phyloP scores from a whole-genome alignment of 2,113 vertebrate genomes.

The Dolichallabes microphthalmus region DNA sequence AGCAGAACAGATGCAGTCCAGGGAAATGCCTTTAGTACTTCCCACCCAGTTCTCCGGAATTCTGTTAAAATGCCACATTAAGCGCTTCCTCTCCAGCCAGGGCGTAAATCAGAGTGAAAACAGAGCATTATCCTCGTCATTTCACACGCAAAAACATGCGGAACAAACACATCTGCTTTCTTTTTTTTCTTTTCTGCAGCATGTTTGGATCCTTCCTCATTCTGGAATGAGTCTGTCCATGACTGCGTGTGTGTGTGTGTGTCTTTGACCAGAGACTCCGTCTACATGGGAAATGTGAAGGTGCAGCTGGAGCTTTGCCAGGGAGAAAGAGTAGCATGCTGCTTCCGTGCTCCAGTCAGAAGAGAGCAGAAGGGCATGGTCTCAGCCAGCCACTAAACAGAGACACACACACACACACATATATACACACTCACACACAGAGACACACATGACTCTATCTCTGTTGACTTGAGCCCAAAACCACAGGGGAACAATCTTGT shows the following conservation, averaged over 20 bases:
- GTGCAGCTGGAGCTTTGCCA: conserved; percentile 66
- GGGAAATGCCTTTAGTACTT: conserved; percentile 59
- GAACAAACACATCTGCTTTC: not conserved
- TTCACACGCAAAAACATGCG: not conserved
- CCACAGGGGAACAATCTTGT: not conserved
- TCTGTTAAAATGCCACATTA: conserved; percentile 9
- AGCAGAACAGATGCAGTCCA: conserved; percentile 62
- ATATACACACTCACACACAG: not conserved
- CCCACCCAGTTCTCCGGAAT: conserved; percentile 44
- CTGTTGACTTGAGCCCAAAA: not conserved
- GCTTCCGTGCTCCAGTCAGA: conserved; percentile 26
- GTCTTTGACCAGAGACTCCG: conserved; percentile 47
- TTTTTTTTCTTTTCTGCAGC: conserved; percentile 4
- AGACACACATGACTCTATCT: not conserved
- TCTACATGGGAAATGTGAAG: conserved; percentile 57
- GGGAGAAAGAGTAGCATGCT: conserved; percentile 21
- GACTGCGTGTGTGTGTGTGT: conserved; percentile 43
- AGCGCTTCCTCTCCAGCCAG: not conserved
- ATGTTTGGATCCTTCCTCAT: not conserved
- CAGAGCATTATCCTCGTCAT: not conserved
- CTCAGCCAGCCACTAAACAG: conserved; percentile 41
- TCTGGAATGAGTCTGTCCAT: conserved; percentile 24
- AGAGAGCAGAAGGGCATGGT: conserved; percentile 26
- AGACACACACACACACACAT: conserved; percentile 9
- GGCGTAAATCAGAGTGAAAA: not conserved